Base-by-base conservation (phyloP, 2,888 invertebrate species). In the Coelinius sp. region DNA sequence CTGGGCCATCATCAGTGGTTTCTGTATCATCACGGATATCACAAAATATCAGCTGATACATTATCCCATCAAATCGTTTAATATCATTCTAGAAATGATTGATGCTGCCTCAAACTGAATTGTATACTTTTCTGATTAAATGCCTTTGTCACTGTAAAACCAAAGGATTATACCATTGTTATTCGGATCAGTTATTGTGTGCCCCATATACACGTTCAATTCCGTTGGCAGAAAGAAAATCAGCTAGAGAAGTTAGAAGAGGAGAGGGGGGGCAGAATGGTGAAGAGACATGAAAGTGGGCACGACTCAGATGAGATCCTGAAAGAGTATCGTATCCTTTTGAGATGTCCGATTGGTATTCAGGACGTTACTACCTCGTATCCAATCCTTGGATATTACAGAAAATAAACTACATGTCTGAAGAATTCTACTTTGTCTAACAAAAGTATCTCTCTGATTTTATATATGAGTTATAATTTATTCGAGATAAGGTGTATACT, bases 311-410 rank as follows among this genome's bases (percentile, higher is more conserved):
- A 76, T 76, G 74, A 76, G 76, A 65, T 73, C 49, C 35, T 35
- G 63, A 52, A 72, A 68, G 70, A 62, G 65, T 68, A 70, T 68
- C 68, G 73, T 71, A 73, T 74, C 71, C 73, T 76, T 75, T 77
- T 75, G 74, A 78, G 75, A 73, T 70, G 72, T 53, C 38, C 74
- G 72, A 79, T 79, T 78, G 76, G 78, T 79, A 79, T 79, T 78
- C 79, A 77, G 75, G 68, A 71, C 75, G 75, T 75, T 72, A 76
- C 77, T 62, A 71, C 66, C 66, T 73, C 71, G 64, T 70, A 75
- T 78, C 73, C 41, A 66, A 74, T 76, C 74, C 69, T 69, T 75
- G 76, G 78, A 79, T 78, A 77, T 76, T 75, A 63, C 52, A 25
- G 20, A 74, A 76, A 78, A 77, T 75, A 77, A 77, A 78, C 78